Percentiles rank a stretch among this genome's conserved stretches.
Conservation (phyloP, 2,888 invertebrate genomes). For the Temnothorax rugatulus region DNA sequence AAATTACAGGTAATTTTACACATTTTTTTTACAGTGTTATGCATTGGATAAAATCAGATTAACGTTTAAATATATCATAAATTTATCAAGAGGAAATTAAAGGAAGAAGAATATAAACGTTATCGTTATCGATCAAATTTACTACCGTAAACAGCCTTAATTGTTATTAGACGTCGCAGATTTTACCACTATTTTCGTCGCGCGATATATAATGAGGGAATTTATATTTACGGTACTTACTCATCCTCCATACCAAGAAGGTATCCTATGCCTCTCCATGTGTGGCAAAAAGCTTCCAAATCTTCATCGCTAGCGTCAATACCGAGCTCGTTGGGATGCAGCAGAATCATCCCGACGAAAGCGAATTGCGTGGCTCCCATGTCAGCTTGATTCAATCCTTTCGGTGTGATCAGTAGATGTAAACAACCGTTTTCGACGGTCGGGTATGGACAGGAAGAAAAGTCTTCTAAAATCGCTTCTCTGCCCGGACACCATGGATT, state of each 20-base stretch:
- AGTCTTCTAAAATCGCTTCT: background rate
- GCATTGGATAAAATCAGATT: background rate
- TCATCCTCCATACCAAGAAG: conserved; percentile 7
- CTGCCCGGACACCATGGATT: background rate
- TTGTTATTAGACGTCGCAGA: background rate
- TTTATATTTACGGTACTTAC: background rate
- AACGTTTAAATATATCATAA: background rate
- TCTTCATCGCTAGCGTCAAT: background rate
- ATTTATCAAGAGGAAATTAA: background rate
- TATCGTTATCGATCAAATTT: background rate
- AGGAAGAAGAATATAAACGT: background rate
- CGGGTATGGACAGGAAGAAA: background rate
- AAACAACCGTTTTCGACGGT: background rate
- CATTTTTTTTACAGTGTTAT: no score
- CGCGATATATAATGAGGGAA: background rate
- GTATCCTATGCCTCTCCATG: conserved; percentile 13
- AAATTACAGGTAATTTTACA: no score
- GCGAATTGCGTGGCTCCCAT: conserved; percentile 11
- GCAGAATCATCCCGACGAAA: background rate
- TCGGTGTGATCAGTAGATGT: background rate
- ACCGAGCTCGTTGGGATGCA: background rate
- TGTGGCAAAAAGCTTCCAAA: background rate
- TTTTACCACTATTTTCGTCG: background rate
- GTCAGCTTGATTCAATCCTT: conserved; percentile 28
- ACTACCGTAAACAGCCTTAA: background rate